Base-by-base conservation (phyloP, 2,888 invertebrate genomes). In the Heliconius aoede region DNA sequence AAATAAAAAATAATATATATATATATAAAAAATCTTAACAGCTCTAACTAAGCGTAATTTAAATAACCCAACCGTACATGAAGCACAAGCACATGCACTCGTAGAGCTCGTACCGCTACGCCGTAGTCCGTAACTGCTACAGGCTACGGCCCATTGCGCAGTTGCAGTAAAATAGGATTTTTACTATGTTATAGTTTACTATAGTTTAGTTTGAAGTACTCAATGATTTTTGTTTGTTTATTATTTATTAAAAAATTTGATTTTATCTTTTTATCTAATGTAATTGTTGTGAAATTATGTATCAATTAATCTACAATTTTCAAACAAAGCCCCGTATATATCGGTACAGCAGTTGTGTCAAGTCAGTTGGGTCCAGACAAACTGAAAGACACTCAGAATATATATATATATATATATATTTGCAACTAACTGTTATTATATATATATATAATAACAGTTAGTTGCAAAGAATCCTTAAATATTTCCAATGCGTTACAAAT, bases 41-140 rank as follows among this genome's bases (percentile, higher is more conserved):
- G 30, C 30, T 69, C 69, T 69, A 69, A 30, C 69, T 69, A 69
- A 69, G 69, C 69, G 69, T 69, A 55, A 69, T 69, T 69, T 55
- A 55, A 69, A 69, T 69, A 55, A 69, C 69, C 69, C 55, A 69
- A 69, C 55, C 69, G 30, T 69, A 69, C 55, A 55, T 69, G 69
- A 69, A 69, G 69, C 55, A 60, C 60, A 65, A 65, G 72, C 51
- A 60, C 72, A 69, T 69, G 69, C 72, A 60, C 72, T 72, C 61
- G 72, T 72, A 61, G 72, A 30, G 40, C 72, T 26, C 36, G 72
- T 60, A 72, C 60, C 60, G 58, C 60, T 72, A 60, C 72, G 71
- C 60, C 60, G 71, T 72, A 72, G 71, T 36, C 60, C 55, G 60
- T 72, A 61, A 72, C 72, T 72, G 72, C 72, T 72, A 72, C 72